Percentiles rank a stretch among this genome's conserved stretches.
These are phyloP conservation scores for Triplophysa dalaica DNA, from an alignment of 2,113 vertebrate species.

Conservation along the genomic window DNA sequence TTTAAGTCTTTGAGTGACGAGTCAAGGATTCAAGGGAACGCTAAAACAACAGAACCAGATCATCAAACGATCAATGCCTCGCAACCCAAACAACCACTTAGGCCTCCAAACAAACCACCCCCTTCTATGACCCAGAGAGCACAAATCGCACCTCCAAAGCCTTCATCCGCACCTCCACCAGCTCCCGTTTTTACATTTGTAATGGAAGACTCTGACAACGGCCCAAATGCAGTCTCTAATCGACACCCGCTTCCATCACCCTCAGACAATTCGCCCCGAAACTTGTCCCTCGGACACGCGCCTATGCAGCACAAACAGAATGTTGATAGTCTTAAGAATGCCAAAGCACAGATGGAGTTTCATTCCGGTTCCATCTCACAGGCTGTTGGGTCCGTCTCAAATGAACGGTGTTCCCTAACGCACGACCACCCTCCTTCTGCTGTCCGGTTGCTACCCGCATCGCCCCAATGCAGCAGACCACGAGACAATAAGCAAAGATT, in stretches of 20 bases:
- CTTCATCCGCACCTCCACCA: slow-evolving; percentile 12
- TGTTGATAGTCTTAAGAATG: background rate
- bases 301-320: background rate
- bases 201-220: slow-evolving; percentile 24
- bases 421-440: slow-evolving; percentile 67
- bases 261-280: background rate
- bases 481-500: slow-evolving; percentile 67
- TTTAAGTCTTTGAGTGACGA: slow-evolving; percentile 7
- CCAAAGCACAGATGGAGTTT: slow-evolving; percentile 5
- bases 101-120: slow-evolving; percentile 16
- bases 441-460: slow-evolving; percentile 59
- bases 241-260: background rate
- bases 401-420: slow-evolving; percentile 38
- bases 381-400: slow-evolving; percentile 19
- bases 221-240: slow-evolving; percentile 7
- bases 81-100: slow-evolving; percentile 10
- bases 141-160: slow-evolving; percentile 17
- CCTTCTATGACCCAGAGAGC: background rate
- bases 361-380: slow-evolving; percentile 8
- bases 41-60: slow-evolving; percentile 19
- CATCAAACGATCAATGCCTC: slow-evolving; percentile 6
- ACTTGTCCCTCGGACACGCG: no score
- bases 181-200: slow-evolving; percentile 42
- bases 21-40: background rate
- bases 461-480: slow-evolving; percentile 62